Base-by-base conservation (phyloP, 2,113 vertebrate genomes). In the Chinchilla lanigera region DNA sequence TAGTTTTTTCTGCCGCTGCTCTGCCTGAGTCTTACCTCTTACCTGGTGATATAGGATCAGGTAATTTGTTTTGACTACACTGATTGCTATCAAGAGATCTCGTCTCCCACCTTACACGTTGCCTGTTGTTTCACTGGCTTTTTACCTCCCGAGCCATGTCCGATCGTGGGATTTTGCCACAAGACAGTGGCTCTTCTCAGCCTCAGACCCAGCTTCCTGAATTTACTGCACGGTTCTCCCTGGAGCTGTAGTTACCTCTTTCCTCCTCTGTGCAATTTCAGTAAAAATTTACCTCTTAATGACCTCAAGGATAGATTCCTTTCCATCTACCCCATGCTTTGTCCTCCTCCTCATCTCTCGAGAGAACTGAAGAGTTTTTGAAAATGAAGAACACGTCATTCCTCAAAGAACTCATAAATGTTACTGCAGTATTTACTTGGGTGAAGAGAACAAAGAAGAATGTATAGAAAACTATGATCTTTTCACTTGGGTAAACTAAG, bases 171-270 rank as follows among this genome's bases (percentile, higher is more conserved):
- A 11, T 44, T 69, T 19, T 35, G 3, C 1, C 11, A 24, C 30
- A 84, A 47, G 28, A 35, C 3, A n/a, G 17, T 7, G 6, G 19
- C 12, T 13, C 2, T 24, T 9, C 0, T 3, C 1, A 28, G 73
- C 41, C 65, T 14, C 28, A 16, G 8, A 50, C 7, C 22, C 16
- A 47, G 38, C 38, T 30, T 56, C 33, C 8, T 3, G 17, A 17
- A 5, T 52, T 33, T 0, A 2, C 41, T 13, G 0, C 35, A 54
- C 1, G 24, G 7, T 1, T 33, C 28, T 17, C 28, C 38, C 38
- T 26, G 35, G 30, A 35, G 41, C 54, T 24, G 28, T 13, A 44
- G 9, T 61, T n/a, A 1, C 52, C 30, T 67, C 17, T 6, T 73
- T 5, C 7, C 4, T 47, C 33, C 9, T 33, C 38, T 28, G n/a